Evolutionary conservation across 2,113 vertebrate genomes (phyloP).

Genomic region (Nothocercus julius): DNA sequence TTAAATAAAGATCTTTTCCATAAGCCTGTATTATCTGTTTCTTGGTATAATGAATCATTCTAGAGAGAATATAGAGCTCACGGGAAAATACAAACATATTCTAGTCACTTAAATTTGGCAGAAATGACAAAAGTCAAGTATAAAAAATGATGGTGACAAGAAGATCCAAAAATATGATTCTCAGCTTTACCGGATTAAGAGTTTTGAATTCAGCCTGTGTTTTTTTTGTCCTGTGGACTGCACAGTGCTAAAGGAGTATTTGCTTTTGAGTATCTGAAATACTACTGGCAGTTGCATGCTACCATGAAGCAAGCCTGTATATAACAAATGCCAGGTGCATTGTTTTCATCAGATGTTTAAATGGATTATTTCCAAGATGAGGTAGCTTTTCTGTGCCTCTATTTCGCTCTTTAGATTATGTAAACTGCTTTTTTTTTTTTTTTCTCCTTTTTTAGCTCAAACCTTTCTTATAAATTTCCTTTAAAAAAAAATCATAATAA

Average conservation of each 20-base stretch:
- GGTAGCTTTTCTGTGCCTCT: background rate
- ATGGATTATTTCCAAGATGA: background rate
- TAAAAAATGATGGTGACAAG: background rate
- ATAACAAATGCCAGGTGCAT: accelerated
- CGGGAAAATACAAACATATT: background rate
- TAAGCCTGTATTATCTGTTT: background rate
- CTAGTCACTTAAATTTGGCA: background rate
- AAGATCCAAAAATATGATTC: background rate
- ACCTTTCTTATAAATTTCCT: too few species aligned
- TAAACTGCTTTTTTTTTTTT: background rate
- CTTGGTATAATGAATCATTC: background rate
- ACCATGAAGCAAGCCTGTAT: accelerated
- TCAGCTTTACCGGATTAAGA: background rate
- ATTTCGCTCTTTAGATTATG: background rate
- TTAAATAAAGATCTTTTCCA: background rate
- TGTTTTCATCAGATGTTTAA: background rate
- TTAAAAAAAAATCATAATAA: background rate
- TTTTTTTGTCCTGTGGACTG: background rate
- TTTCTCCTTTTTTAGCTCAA: too few species aligned
- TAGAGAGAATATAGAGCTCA: background rate
- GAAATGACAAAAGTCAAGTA: background rate
- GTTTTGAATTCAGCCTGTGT: background rate
- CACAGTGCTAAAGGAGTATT: background rate
- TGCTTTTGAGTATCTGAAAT: background rate
- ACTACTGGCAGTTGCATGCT: background rate